Conservation (phyloP, 1,140 invertebrate genomes). For the Globodera rostochiensis region DNA sequence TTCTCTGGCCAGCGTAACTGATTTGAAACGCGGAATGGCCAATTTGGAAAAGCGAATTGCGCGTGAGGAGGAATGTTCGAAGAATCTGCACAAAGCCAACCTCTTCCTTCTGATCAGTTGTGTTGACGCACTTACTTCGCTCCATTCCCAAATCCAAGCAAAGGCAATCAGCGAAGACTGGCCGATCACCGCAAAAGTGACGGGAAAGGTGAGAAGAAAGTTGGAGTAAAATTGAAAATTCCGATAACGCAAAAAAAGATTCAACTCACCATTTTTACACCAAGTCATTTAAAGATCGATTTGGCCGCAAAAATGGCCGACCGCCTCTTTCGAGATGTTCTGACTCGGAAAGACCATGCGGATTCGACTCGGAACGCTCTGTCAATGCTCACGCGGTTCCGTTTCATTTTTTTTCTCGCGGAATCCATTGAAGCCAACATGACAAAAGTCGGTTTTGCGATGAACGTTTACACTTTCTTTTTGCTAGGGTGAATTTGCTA, state of each 20-base stretch:
- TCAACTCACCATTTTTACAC: not conserved
- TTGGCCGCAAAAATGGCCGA: conserved; percentile 87
- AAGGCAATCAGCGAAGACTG: conserved; percentile 46
- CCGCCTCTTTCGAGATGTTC: conserved; percentile 88
- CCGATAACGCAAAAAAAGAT: conserved; percentile 7
- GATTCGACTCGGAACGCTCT: conserved; percentile 93
- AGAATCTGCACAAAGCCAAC: conserved; percentile 64
- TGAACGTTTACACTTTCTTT: not conserved
- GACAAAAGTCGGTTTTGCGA: conserved; percentile 70
- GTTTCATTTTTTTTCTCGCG: conserved; percentile 91
- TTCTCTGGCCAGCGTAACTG: conserved; percentile 51
- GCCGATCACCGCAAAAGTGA: conserved; percentile 47
- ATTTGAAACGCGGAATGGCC: conserved; percentile 52
- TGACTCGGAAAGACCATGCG: conserved; percentile 87
- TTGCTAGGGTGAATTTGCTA: conserved; percentile 84
- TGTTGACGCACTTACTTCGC: conserved; percentile 58
- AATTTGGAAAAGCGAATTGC: conserved; percentile 54
- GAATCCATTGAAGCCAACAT: conserved; percentile 87
- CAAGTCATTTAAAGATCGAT: conserved; percentile 66
- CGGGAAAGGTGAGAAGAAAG: conserved; percentile 37
- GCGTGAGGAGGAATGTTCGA: conserved; percentile 56
- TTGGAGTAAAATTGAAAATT: conserved; percentile 2
- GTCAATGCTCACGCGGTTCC: conserved; percentile 83
- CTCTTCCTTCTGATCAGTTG: conserved; percentile 62
- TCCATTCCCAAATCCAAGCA: conserved; percentile 51